These are phyloP conservation scores for Pollachius pollachius DNA, from an alignment of 2,113 vertebrate genomes.

Conservation along the genomic window DNA sequence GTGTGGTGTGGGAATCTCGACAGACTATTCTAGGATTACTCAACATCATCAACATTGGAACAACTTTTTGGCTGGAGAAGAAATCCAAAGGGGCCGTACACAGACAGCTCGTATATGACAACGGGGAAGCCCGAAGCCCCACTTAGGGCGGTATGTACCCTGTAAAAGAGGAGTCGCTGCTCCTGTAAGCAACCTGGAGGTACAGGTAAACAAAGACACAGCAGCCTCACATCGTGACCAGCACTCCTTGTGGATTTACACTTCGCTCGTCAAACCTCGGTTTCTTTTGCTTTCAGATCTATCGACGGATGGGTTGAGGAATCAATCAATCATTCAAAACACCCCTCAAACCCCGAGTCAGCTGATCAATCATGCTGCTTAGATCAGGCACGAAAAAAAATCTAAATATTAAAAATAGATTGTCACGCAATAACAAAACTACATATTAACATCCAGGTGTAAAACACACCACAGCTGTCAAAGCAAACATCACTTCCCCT, in stretches of 20 bases:
- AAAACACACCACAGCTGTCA: slow-evolving; percentile 11
- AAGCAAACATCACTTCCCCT: neutral
- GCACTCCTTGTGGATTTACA: slow-evolving; percentile 44
- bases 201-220: slow-evolving; percentile 49
- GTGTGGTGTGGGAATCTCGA: neutral
- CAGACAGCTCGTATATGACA: neutral
- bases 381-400: too few species aligned
- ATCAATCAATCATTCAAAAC: slow-evolving; percentile 15
- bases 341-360: neutral
- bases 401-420: slow-evolving; percentile 5
- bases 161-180: slow-evolving; percentile 32
- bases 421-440: neutral
- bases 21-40: neutral
- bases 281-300: slow-evolving; percentile 26
- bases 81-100: neutral
- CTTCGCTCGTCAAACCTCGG: slow-evolving; percentile 39
- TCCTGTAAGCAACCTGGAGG: slow-evolving; percentile 29
- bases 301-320: slow-evolving; percentile 9
- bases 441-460: neutral
- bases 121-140: neutral
- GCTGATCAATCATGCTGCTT: slow-evolving; percentile 22
- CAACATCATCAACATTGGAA: neutral
- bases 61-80: too few species aligned
- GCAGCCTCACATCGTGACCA: slow-evolving; percentile 66
- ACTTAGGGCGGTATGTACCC: slow-evolving; percentile 32